Evolutionary conservation across 2,113 vertebrate species (phyloP).

Genomic region (Scopus umbretta): DNA sequence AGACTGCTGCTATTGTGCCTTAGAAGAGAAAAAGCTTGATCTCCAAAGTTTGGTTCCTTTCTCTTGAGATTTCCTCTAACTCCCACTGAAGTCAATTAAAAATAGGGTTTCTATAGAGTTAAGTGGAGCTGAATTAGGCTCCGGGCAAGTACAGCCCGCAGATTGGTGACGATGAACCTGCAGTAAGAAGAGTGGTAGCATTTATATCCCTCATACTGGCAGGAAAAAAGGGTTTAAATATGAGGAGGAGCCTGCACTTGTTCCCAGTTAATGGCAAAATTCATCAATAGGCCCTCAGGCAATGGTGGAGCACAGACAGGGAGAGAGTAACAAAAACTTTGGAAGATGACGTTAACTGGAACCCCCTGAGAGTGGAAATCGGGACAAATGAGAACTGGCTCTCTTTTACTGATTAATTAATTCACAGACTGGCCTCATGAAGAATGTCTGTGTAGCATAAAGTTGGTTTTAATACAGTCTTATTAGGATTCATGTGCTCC

Average conservation of each 20-base stretch:
- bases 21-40: neutral
- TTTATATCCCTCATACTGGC: neutral
- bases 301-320: neutral
- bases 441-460: neutral
- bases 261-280: neutral
- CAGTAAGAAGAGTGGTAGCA: neutral
- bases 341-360: neutral
- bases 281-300: neutral
- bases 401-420: neutral
- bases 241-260: neutral
- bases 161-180: neutral
- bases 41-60: neutral
- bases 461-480: neutral
- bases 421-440: neutral
- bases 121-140: neutral
- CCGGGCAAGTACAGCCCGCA: neutral
- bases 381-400: neutral
- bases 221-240: neutral
- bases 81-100: constrained; percentile 42
- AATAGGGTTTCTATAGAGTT: neutral
- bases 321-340: neutral
- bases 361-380: neutral
- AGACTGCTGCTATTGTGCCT: neutral
- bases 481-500: neutral
- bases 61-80: neutral